phyloP scores from a whole-genome alignment of 2,888 invertebrate genomes.

The Yponomeuta evonymella region DNA sequence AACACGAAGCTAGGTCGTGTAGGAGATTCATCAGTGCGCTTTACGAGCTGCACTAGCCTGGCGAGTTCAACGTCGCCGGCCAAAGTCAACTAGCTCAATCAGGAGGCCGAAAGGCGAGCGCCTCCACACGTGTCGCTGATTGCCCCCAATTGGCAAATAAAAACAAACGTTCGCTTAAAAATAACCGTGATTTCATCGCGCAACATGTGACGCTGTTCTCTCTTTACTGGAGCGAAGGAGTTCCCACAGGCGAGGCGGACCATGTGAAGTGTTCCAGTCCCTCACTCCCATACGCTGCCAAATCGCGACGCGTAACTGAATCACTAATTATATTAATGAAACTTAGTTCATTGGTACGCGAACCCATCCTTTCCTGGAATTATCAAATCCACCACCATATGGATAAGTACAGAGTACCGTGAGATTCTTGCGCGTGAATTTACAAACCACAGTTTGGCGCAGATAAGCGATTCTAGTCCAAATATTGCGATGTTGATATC shows the following conservation, averaged over 20 bases:
- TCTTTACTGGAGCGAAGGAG: conserved; percentile 48
- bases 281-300: conserved; percentile 53
- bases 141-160: conserved; percentile 76
- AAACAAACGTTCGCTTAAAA: conserved; percentile 74
- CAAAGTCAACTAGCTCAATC: conserved; percentile 50
- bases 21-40: neutral
- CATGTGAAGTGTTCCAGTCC: conserved; percentile 65
- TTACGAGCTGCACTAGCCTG: neutral
- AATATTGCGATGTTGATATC: conserved; percentile 57
- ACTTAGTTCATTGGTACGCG: conserved; percentile 19
- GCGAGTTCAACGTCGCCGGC: conserved; percentile 7
- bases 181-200: conserved; percentile 74
- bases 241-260: conserved; percentile 54
- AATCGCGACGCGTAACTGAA: conserved; percentile 41
- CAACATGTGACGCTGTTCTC: conserved; percentile 70
- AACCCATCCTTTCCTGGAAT: conserved; percentile 17
- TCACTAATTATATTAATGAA: conserved; percentile 59
- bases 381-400: conserved; percentile 41
- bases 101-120: conserved; percentile 53
- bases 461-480: conserved; percentile 16
- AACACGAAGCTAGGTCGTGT: neutral
- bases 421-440: neutral
- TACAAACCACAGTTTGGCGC: neutral
- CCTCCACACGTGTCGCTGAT: conserved; percentile 73
- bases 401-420: conserved; percentile 32